These are phyloP conservation scores for Iguana delicatissima DNA, from an alignment of 2,797 vertebrate species.

Conservation along the genomic window DNA sequence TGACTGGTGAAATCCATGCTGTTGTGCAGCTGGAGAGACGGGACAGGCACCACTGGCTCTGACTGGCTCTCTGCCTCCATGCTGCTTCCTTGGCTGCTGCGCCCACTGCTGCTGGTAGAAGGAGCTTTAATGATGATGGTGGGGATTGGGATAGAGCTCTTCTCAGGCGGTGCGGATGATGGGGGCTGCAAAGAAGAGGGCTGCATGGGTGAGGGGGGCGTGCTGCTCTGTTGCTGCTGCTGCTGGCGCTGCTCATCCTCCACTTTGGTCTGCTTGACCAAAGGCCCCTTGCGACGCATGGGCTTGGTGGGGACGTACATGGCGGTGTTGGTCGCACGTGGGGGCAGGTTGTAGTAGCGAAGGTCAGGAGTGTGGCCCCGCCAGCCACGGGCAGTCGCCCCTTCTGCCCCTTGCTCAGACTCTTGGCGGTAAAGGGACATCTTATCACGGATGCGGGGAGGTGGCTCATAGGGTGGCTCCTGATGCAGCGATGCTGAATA, in stretches of 20 bases:
- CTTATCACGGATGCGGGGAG: conserved; percentile 62
- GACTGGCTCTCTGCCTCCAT: conserved; percentile 87
- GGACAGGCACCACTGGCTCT: conserved; percentile 83
- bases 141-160: conserved; percentile 93
- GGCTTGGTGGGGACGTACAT: conserved; percentile 82
- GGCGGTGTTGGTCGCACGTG: conserved; percentile 76
- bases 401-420: conserved; percentile 72
- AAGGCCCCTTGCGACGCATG: conserved; percentile 86
- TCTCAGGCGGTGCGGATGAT: conserved; percentile 82
- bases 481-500: conserved; percentile 64
- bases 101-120: conserved; percentile 94
- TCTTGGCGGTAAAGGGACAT: conserved; percentile 60
- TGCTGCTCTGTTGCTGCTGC: conserved; percentile 55
- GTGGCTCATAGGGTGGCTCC: conserved; percentile 65
- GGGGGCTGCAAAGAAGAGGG: conserved; percentile 71
- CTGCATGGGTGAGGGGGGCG: conserved; percentile 58
- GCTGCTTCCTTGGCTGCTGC: conserved; percentile 95
- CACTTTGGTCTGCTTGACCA: conserved; percentile 94
- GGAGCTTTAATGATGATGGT: conserved; percentile 96
- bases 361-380: conserved; percentile 68
- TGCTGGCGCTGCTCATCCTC: conserved; percentile 78
- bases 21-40: conserved; percentile 77
- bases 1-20: conserved; percentile 89
- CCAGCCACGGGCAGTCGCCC: conserved; percentile 56
- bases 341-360: conserved; percentile 77